Percentiles rank a stretch among this genome's conserved stretches.
phyloP scores from a whole-genome alignment of 2,113 vertebrate genomes.

The Burhinus oedicnemus region DNA sequence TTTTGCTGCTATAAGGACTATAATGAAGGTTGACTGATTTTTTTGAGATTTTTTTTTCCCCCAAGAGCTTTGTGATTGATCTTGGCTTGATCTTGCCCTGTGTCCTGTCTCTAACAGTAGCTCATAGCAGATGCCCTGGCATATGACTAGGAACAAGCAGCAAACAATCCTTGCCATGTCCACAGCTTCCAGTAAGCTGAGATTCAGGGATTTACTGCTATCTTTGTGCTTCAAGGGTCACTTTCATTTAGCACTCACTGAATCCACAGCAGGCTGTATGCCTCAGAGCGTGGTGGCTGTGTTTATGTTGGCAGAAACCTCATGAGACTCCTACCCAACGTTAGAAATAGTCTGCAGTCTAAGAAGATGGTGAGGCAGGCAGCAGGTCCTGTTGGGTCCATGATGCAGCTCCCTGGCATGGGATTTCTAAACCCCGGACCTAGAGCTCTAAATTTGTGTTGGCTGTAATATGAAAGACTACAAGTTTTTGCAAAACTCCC shows the following conservation, averaged over 20 bases:
- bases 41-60: background rate
- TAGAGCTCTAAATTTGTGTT: background rate
- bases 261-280: background rate
- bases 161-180: background rate
- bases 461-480: background rate
- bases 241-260: background rate
- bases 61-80: background rate
- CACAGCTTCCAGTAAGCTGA: background rate
- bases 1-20: background rate
- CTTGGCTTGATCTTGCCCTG: background rate
- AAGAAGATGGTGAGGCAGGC: background rate
- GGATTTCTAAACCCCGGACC: background rate
- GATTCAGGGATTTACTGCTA: background rate
- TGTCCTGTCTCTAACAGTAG: background rate
- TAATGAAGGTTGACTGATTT: background rate
- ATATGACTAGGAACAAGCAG: background rate
- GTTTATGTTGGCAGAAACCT: background rate
- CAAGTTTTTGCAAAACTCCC: background rate
- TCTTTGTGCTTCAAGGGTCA: background rate
- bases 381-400: background rate
- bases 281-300: background rate
- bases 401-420: background rate
- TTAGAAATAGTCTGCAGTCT: background rate
- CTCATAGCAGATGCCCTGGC: background rate
- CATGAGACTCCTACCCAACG: background rate